phyloP scores from a whole-genome alignment of 1,140 invertebrate species.

The Babylonia areolata region DNA sequence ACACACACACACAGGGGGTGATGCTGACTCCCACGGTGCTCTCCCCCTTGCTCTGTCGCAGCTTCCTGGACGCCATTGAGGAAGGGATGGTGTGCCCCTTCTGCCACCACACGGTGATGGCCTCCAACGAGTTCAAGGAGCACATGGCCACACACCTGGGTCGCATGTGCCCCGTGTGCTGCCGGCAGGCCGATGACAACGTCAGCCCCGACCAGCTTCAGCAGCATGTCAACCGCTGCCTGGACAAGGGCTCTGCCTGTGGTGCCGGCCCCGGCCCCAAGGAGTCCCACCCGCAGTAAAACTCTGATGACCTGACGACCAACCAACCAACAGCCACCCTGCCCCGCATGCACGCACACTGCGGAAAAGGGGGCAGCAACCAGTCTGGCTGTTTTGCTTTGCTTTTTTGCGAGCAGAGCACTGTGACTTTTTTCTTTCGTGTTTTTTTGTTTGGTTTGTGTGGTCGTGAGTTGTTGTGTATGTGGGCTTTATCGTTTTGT shows the following conservation, averaged over 20 bases:
- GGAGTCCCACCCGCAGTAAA: too few relatives aligned
- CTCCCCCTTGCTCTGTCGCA: neutral
- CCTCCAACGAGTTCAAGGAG: conserved; percentile 8
- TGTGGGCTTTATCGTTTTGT: too few relatives aligned
- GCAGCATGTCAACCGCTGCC: conserved; percentile 40
- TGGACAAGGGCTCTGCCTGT: neutral
- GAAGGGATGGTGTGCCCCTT: conserved; percentile 3
- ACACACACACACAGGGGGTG: neutral
- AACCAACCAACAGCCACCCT: too few relatives aligned
- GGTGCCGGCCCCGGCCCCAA: too few relatives aligned
- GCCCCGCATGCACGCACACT: too few relatives aligned
- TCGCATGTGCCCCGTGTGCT: conserved; percentile 48
- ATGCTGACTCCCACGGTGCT: neutral
- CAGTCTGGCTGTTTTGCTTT: too few relatives aligned
- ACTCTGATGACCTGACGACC: too few relatives aligned
- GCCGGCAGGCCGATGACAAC: conserved; percentile 35
- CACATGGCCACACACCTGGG: conserved; percentile 42
- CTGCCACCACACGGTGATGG: neutral
- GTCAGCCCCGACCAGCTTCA: conserved; percentile 20
- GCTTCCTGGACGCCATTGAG: conserved; percentile 1
- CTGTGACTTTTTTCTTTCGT: too few relatives aligned
- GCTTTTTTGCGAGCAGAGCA: too few relatives aligned
- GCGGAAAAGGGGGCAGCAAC: too few relatives aligned
- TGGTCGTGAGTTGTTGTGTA: too few relatives aligned
- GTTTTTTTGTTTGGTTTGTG: too few relatives aligned